phyloP scores from a whole-genome alignment of 2,797 vertebrate species.

The Melopsittacus undulatus region DNA sequence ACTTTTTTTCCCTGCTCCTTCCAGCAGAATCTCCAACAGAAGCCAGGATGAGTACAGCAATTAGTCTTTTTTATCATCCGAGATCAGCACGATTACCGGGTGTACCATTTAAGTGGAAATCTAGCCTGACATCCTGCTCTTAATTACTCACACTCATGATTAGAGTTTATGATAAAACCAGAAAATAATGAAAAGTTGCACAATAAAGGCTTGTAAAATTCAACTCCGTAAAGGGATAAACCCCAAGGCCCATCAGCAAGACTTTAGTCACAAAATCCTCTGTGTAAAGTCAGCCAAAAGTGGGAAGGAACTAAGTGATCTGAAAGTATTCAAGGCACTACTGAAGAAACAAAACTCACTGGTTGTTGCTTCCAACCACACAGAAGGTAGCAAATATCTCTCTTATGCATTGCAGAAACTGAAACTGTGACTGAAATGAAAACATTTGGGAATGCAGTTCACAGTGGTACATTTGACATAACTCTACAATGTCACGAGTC shows the following conservation, averaged over 20 bases:
- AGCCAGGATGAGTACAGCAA: neutral
- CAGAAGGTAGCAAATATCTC: neutral
- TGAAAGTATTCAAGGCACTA: neutral
- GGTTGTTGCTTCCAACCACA: neutral
- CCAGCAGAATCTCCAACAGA: neutral
- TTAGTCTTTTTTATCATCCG: conserved; percentile 29
- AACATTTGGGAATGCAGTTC: neutral
- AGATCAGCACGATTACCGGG: neutral
- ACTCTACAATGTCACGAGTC: neutral
- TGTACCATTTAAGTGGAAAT: neutral
- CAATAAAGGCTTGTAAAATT: neutral
- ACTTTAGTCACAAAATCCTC: neutral
- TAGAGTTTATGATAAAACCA: neutral
- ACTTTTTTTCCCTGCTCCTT: neutral
- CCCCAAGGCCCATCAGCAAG: neutral
- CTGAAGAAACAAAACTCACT: neutral
- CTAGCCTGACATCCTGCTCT: conserved; percentile 2
- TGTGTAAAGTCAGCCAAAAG: neutral
- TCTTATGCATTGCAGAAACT: neutral
- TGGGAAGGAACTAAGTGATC: neutral
- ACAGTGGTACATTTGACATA: neutral
- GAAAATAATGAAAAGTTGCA: neutral
- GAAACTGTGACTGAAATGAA: neutral
- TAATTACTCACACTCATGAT: neutral
- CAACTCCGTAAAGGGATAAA: neutral